Conservation (phyloP, 1,140 invertebrate genomes). For the Macrobrachium rosenbergii region DNA sequence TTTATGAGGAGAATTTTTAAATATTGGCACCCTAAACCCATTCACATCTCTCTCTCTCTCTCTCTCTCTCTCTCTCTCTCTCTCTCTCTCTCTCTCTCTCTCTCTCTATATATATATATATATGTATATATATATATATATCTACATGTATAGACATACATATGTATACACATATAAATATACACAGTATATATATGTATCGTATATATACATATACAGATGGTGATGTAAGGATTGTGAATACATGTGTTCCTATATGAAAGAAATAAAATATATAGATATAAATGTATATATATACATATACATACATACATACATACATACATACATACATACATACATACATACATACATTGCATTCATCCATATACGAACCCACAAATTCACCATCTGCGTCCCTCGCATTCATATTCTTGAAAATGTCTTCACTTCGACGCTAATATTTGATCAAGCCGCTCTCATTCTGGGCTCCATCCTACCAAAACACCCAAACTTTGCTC, state of each 20-base stretch:
- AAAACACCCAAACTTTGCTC: no score
- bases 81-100: slow-evolving; percentile 23
- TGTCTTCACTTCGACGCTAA: no score
- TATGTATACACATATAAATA: no score
- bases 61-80: not conserved
- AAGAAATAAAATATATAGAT: not conserved
- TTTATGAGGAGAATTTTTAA: no score
- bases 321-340: not conserved
- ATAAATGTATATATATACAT: not conserved
- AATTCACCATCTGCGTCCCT: not conserved
- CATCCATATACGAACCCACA: not conserved
- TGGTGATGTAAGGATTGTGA: no score
- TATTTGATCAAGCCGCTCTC: no score
- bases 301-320: not conserved
- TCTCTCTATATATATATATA: not conserved
- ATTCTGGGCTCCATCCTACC: no score
- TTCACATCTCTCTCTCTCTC: slow-evolving; percentile 17
- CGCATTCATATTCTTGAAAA: no score
- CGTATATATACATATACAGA: no score
- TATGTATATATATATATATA: not conserved
- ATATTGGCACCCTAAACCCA: not conserved
- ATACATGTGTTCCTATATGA: not conserved
- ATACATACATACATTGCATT: not conserved
- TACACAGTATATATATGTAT: no score
- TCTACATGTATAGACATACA: no score